These are phyloP conservation scores for Glaucopsyche alexis DNA, from an alignment of 2,888 invertebrate species.

Conservation along the genomic window DNA sequence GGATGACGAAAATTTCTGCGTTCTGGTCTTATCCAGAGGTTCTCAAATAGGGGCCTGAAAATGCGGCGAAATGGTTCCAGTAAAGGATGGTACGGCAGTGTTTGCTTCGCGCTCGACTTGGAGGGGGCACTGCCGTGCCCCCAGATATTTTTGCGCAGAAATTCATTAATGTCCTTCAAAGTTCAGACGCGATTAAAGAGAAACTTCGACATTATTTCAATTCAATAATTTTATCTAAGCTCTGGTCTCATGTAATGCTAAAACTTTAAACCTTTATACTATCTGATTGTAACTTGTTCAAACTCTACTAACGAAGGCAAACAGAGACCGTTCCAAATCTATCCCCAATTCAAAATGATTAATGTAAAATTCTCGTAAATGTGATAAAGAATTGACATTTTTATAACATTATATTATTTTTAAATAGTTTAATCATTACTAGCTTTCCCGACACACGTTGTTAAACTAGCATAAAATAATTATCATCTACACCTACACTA, in stretches of 20 bases:
- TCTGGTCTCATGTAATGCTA: neutral
- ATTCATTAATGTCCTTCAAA: neutral
- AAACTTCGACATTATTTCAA: slow-evolving; percentile 10
- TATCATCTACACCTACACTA: no score
- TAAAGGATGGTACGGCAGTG: no score
- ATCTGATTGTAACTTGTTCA: slow-evolving; percentile 19
- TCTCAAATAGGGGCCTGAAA: no score
- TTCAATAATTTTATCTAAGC: slow-evolving; percentile 2
- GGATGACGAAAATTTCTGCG: no score
- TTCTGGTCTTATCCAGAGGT: no score
- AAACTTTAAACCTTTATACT: slow-evolving; percentile 16
- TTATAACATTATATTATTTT: neutral
- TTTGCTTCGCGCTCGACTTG: no score
- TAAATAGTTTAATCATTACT: neutral
- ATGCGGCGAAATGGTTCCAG: no score
- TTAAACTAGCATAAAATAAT: no score
- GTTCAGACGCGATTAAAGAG: neutral
- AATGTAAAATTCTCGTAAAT: neutral
- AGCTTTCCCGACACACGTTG: no score
- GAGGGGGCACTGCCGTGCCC: no score
- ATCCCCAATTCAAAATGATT: neutral
- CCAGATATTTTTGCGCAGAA: neutral
- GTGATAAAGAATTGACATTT: neutral
- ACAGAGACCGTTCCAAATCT: slow-evolving; percentile 1
- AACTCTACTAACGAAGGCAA: slow-evolving; percentile 19